Conservation (phyloP, 2,113 vertebrate species). For the Gadus chalcogrammus region DNA sequence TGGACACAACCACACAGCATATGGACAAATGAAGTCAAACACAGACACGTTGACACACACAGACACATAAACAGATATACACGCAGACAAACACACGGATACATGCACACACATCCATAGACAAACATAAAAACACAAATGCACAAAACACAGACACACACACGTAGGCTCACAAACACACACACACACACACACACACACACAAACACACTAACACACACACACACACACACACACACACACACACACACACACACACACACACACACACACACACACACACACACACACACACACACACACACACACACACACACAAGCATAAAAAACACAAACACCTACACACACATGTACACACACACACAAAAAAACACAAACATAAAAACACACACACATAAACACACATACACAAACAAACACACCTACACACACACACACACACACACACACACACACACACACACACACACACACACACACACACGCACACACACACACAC, state of each 20-base stretch:
- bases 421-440: no score
- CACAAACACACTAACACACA: no score
- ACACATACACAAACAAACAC: conserved; percentile 34
- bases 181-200: neutral
- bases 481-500: conserved; percentile 15
- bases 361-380: conserved; percentile 36
- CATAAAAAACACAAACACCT: no score
- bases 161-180: no score
- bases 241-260: conserved; percentile 43
- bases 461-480: neutral
- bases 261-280: conserved; percentile 26
- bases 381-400: conserved; percentile 43
- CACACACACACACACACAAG: conserved; percentile 19
- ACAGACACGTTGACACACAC: neutral
- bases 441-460: neutral
- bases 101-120: no score
- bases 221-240: neutral
- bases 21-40: neutral
- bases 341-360: conserved; percentile 3
- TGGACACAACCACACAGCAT: no score
- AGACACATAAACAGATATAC: no score
- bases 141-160: no score
- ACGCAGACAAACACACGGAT: no score
- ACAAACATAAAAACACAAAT: no score
- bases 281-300: neutral